Evolutionary conservation across 2,113 vertebrate species (phyloP).

Genomic region (Bostrychus sinensis): DNA sequence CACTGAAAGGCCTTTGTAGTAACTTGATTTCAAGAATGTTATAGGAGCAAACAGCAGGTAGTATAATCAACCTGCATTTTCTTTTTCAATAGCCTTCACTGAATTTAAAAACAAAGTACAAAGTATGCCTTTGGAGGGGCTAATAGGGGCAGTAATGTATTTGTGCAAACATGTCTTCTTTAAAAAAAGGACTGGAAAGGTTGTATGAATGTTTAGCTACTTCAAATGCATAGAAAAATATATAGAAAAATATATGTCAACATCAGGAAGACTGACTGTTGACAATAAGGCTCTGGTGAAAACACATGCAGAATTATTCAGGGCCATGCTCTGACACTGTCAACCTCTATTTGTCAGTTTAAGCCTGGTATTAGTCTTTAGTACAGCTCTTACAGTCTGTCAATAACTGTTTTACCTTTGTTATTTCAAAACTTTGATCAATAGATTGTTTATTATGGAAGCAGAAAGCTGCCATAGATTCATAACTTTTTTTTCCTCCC

Average conservation of each 20-base stretch:
- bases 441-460: not conserved
- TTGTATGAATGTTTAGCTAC: not conserved
- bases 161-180: no score
- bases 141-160: no score
- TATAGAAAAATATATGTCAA: not conserved
- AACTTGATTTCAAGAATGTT: no score
- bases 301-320: constrained; percentile 47
- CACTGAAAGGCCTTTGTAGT: no score
- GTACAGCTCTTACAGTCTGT: constrained; percentile 19
- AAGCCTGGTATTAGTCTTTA: constrained; percentile 14
- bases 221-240: constrained; percentile 1
- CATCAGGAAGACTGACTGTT: constrained; percentile 19
- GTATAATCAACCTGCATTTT: no score
- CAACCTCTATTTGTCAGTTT: constrained; percentile 27
- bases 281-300: constrained; percentile 24
- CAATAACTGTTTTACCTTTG: not conserved
- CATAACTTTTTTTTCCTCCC: no score
- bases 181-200: no score
- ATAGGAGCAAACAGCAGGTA: no score
- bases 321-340: constrained; percentile 30
- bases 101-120: no score
- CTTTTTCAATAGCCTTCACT: no score
- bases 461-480: no score
- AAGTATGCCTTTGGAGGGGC: no score
- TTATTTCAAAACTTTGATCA: not conserved